Evolutionary conservation across 2,888 invertebrate genomes (phyloP), one percentile per base, ranked within the genome.

Genomic region (Eugnorisma glareosa): DNA sequence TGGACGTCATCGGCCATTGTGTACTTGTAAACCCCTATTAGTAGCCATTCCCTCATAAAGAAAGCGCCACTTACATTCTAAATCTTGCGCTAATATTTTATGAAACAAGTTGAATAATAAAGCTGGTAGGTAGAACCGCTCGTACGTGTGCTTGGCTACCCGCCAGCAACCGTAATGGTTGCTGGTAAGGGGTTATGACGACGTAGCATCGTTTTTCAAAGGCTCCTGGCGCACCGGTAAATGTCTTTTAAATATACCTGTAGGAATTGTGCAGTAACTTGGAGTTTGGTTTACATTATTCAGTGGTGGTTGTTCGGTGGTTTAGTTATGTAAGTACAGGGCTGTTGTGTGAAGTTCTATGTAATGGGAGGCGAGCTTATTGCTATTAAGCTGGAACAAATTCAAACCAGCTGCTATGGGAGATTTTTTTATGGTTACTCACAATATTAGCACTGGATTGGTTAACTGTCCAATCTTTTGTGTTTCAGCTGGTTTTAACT

Each of bases 101-200:
- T 78, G 83, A 69, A 83, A 77, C 86, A 70, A 75, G 67, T 86
- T 86, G 87, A 88, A 87, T 88, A 82, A 79, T 84, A 86, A 79
- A 84, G 70, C 35, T 40, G 64, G 74, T 54, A 67, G 67, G 71
- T 88, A 73, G 73, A 79, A 77, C 88, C 71, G 51, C 73, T 24
- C 59, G 70, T 75, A 83, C 84, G 80, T 79, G 84, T 75, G 57
- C 67, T 78, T 87, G 87, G 87, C 87, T 35, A 4, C 13, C 67
- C 37, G 88, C 87, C 87, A 87, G 79, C 37, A 45, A 45, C n/a
- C 37, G 51, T 85, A 78, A 83, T 82, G 61, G 78, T 51, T 7
- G 37, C 35, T 69, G 57, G 67, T 72, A 45, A 68, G 79, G 67
- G 79, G 79, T 86, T 84, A 86, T 84, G 83, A 84, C 73, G 70